Evolutionary conservation across 2,888 invertebrate species (phyloP).

Genomic region (Drosophila lacicola): DNA sequence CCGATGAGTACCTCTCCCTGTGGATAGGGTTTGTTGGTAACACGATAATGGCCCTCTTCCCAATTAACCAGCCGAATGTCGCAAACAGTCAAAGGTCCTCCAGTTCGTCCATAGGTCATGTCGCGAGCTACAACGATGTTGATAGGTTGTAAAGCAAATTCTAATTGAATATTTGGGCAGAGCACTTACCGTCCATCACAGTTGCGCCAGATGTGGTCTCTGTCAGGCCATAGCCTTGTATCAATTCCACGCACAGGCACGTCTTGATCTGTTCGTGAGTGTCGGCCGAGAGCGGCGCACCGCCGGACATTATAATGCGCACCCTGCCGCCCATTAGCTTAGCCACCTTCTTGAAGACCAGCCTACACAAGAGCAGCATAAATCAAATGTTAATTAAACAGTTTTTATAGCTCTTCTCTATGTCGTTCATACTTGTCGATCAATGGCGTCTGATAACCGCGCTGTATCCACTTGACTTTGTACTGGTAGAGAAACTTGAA

Average conservation of each 20-base stretch:
- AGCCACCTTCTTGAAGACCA: conserved; percentile 84
- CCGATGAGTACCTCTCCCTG: conserved; percentile 94
- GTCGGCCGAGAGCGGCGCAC: conserved; percentile 97
- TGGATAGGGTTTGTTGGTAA: conserved; percentile 93
- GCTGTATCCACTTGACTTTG: conserved; percentile 93
- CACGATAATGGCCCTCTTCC: conserved; percentile 96
- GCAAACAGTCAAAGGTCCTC: conserved; percentile 93
- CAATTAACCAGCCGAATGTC: conserved; percentile 95
- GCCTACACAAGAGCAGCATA: conserved; percentile 55
- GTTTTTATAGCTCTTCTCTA: neutral
- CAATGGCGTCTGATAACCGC: conserved; percentile 93
- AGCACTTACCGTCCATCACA: conserved; percentile 90
- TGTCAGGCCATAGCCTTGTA: conserved; percentile 98
- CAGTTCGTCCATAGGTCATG: conserved; percentile 91
- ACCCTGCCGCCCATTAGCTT: conserved; percentile 95
- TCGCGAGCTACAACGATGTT: conserved; percentile 83
- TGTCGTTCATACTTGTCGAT: conserved; percentile 87
- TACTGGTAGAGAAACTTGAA: conserved; percentile 98
- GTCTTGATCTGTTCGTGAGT: conserved; percentile 97
- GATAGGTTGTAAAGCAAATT: neutral
- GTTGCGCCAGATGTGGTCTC: conserved; percentile 98
- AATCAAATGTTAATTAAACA: neutral
- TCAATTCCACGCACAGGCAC: conserved; percentile 95
- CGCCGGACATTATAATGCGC: conserved; percentile 95
- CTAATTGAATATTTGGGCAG: neutral